A percentile compares a stretch with the other conserved stretches of the same genome.
These are phyloP conservation scores for Panagrolaimus sp. DNA, from an alignment of 1,140 invertebrate species.

Conservation along the genomic window DNA sequence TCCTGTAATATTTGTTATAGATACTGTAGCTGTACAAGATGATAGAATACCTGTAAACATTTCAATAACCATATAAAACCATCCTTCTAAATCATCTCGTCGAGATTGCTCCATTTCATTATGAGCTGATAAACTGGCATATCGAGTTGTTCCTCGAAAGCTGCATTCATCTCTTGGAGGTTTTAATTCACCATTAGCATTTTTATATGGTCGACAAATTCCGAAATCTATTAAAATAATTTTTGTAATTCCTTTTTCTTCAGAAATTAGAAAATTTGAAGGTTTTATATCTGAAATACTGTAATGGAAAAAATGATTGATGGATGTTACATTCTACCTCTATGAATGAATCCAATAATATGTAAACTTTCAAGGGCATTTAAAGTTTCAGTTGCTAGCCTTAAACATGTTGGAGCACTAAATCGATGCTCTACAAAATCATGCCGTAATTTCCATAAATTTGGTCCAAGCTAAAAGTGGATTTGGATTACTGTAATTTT, in stretches of 20 bases:
- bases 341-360: conserved; percentile 46
- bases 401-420: too few relatives aligned
- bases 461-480: conserved; percentile 52
- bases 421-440: too few relatives aligned
- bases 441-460: conserved; percentile 29
- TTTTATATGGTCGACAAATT: conserved; percentile 46
- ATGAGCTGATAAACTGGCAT: conserved; percentile 39
- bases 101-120: conserved; percentile 33
- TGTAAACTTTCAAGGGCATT: conserved; percentile 48
- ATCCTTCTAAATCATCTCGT: conserved; percentile 9
- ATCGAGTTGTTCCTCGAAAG: conserved; percentile 39
- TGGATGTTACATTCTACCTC: conserved; percentile 33
- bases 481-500: background rate
- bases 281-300: conserved; percentile 43
- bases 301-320: background rate
- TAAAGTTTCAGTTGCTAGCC: conserved; percentile 11
- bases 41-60: conserved; percentile 39
- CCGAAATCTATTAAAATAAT: conserved; percentile 52
- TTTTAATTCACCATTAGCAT: conserved; percentile 48
- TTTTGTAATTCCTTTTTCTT: conserved; percentile 27
- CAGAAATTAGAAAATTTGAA: conserved; percentile 47
- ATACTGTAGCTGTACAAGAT: conserved; percentile 8
- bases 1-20: background rate
- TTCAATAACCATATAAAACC: conserved; percentile 19
- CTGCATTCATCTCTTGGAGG: conserved; percentile 44